A percentile compares a stretch with the other conserved stretches of the same genome.
These are phyloP conservation scores for Maniola hyperantus DNA, from an alignment of 2,888 invertebrate genomes.

Conservation along the genomic window DNA sequence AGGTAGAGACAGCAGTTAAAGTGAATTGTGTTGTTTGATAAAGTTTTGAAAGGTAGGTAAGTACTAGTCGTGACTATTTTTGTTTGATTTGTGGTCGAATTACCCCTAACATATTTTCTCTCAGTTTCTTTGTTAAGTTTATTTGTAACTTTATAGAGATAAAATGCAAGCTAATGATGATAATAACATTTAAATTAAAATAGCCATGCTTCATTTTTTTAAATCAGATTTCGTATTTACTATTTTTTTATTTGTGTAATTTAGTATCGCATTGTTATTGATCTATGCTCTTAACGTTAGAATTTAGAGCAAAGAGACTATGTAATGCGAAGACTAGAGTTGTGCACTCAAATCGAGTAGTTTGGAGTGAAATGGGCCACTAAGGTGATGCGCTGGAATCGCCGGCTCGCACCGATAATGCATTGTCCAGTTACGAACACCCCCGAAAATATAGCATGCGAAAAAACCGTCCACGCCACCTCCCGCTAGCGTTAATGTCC, in stretches of 20 bases:
- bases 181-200: too few species aligned
- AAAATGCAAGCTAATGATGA: too few species aligned
- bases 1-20: background rate
- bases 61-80: background rate
- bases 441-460: constrained; percentile 81
- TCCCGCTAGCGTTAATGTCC: constrained; percentile 76
- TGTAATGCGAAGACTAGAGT: constrained; percentile 27
- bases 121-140: too few species aligned
- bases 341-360: constrained; percentile 54
- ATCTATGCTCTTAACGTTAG: constrained; percentile 14
- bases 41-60: too few species aligned
- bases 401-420: constrained; percentile 70
- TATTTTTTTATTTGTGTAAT: background rate
- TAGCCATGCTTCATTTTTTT: too few species aligned
- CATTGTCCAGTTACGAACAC: constrained; percentile 79
- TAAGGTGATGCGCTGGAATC: constrained; percentile 72
- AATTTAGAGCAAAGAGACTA: constrained; percentile 24
- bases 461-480: constrained; percentile 79
- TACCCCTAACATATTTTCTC: too few species aligned
- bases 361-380: constrained; percentile 64
- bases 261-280: background rate
- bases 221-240: background rate
- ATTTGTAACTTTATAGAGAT: too few species aligned
- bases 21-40: background rate
- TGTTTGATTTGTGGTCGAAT: too few species aligned